These are phyloP conservation scores for Morone saxatilis DNA, from an alignment of 2,113 vertebrate genomes.

Conservation along the genomic window DNA sequence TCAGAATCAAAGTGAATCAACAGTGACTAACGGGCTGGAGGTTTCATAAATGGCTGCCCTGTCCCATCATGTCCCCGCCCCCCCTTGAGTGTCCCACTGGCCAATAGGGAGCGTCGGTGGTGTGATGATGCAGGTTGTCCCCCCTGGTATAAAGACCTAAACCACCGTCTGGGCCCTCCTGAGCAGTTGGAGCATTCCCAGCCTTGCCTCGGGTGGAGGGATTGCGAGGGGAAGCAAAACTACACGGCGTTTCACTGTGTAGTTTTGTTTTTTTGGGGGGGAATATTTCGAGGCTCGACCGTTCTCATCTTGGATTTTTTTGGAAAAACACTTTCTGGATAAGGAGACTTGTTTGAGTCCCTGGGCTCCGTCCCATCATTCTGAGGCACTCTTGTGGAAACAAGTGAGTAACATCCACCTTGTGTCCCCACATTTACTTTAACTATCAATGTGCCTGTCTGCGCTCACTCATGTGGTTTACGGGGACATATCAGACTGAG, in stretches of 20 bases:
- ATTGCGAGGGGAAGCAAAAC: conserved; percentile 94
- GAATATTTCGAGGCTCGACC: conserved; percentile 87
- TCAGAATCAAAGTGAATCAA: not conserved
- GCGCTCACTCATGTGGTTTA: not conserved
- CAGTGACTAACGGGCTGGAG: conserved; percentile 70
- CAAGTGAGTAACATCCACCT: conserved; percentile 88
- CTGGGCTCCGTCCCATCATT: conserved; percentile 92
- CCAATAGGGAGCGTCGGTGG: conserved; percentile 85
- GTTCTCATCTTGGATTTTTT: conserved; percentile 94
- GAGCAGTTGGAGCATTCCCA: conserved; percentile 98
- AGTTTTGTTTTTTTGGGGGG: conserved; percentile 92
- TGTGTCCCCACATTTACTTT: not conserved
- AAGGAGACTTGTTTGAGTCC: conserved; percentile 86
- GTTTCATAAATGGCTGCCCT: conserved; percentile 81
- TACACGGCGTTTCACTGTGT: conserved; percentile 91
- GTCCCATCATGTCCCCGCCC: conserved; percentile 77
- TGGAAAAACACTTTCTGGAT: conserved; percentile 87
- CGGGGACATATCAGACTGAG: not conserved
- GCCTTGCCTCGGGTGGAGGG: conserved; percentile 99
- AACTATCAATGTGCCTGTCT: no score
- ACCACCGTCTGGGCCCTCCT: conserved; percentile 88
- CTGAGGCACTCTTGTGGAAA: conserved; percentile 92
- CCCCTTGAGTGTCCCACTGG: conserved; percentile 50
- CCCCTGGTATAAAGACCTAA: conserved; percentile 90
- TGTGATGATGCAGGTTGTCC: conserved; percentile 79